Base-by-base conservation (phyloP, 2,113 vertebrate genomes). In the Perca fluviatilis region DNA sequence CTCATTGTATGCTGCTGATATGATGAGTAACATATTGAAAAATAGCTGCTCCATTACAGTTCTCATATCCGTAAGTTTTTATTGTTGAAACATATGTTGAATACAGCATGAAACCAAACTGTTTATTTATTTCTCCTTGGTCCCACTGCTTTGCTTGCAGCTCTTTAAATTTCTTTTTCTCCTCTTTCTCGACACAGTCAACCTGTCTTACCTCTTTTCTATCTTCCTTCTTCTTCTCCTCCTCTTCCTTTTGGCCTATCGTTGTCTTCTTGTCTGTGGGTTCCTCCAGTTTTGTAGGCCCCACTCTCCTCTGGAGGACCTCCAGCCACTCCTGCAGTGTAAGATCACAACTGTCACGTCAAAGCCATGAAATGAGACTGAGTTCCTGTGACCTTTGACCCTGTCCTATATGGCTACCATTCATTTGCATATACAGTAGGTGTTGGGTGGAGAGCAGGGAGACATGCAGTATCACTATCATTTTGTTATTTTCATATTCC, bases 261-360 rank as follows among this genome's bases (percentile, higher is more conserved):
- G 15, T 7, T 4, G 2, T 56, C 46, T 18, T 85, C 12, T 57
- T 58, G 23, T 66, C 77, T 11, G 9, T 23, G 23, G 47, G 18
- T 46, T 72, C 43, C 5, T 62, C 36, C 6, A 0, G 56, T 23
- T 56, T 65, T 4, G 19, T 11, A 54, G 70, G 67, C 19, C 58
- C 63, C 33, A 54, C 33, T 88, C 90, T 92, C 18, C 80, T 87
- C 67, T 91, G 90, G 9, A 95, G 49, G 64, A 95, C 46, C 6
- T 91, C 57, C n/a, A 90, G 53, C 79, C 86, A 88, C 69, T 87
- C 90, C 60, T 90, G 76, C 54, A 70, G 19, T 6, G 15, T 4
- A 1, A 83, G 7, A 71, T 65, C 1, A 81, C n/a, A 56, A 11
- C 6, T 4, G 58, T 57, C 67, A 78, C 40, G 36, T 64, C 40